phyloP scores from a whole-genome alignment of 2,888 invertebrate genomes.

The Fabriciana adippe region DNA sequence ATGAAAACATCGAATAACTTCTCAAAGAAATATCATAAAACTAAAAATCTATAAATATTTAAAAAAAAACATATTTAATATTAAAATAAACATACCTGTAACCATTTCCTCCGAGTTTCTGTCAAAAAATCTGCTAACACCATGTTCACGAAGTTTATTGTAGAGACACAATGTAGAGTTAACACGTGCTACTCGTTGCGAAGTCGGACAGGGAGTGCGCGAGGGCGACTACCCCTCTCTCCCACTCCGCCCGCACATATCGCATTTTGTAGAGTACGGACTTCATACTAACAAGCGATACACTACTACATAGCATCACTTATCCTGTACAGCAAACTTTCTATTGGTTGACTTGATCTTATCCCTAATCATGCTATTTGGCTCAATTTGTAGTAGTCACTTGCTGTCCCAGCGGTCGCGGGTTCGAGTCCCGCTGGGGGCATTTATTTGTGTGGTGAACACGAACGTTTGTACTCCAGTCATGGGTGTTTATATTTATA shows the following conservation, averaged over 20 bases:
- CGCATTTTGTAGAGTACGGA: not conserved
- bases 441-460: too few species aligned
- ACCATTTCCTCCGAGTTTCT: conserved; percentile 73
- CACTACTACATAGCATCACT: too few species aligned
- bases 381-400: too few species aligned
- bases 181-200: conserved; percentile 48
- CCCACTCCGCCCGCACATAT: not conserved
- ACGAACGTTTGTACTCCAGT: too few species aligned
- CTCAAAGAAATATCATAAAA: not conserved
- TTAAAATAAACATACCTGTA: conserved; percentile 56
- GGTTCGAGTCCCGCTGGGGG: too few species aligned
- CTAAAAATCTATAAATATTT: conserved; percentile 1
- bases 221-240: conserved; percentile 8
- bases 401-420: too few species aligned
- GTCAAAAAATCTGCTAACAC: conserved; percentile 74
- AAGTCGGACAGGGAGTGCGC: conserved; percentile 54
- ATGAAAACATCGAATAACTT: not conserved
- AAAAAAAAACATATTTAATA: not conserved
- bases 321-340: too few species aligned
- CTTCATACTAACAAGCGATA: not conserved
- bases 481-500: too few species aligned
- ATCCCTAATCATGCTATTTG: too few species aligned
- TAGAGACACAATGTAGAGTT: conserved; percentile 1
- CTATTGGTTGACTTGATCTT: too few species aligned
- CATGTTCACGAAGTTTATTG: conserved; percentile 49